These are phyloP conservation scores for Colinus virginianus DNA, from an alignment of 2,113 vertebrate species.

Conservation along the genomic window DNA sequence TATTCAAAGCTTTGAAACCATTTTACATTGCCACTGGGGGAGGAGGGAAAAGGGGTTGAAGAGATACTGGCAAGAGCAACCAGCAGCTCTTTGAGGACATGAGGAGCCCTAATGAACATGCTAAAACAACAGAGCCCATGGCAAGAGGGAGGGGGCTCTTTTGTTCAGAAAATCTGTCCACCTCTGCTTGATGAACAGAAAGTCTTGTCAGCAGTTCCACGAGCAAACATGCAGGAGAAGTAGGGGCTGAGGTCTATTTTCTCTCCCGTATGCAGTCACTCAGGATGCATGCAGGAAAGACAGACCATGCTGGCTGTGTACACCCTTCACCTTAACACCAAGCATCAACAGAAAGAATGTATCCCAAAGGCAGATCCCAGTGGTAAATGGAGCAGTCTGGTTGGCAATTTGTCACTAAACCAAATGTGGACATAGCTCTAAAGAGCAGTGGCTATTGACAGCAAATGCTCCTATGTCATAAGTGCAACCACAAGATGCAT, in stretches of 20 bases:
- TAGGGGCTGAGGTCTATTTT: neutral
- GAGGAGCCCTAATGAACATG: neutral
- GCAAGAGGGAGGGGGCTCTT: neutral
- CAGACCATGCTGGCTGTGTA: accelerated
- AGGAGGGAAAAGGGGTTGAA: neutral
- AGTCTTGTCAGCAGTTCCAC: neutral
- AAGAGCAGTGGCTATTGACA: accelerated
- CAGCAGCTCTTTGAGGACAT: neutral
- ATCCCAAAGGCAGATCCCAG: neutral
- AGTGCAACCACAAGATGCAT: accelerated
- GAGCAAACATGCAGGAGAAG: neutral
- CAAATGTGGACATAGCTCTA: neutral
- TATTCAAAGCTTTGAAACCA: neutral
- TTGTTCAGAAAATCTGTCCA: conserved; percentile 35
- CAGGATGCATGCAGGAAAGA: neutral
- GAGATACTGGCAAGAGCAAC: neutral
- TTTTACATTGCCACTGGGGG: neutral
- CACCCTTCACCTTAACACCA: neutral
- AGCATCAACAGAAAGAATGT: neutral
- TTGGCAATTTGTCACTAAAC: neutral
- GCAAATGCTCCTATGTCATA: neutral
- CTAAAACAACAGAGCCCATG: neutral
- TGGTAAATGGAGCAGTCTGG: neutral
- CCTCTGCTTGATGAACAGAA: neutral
- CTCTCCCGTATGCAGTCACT: neutral